A percentile compares a stretch with the other conserved stretches of the same genome.
Conservation (phyloP, 1,140 invertebrate species). For the Neodiprion fabricii region DNA sequence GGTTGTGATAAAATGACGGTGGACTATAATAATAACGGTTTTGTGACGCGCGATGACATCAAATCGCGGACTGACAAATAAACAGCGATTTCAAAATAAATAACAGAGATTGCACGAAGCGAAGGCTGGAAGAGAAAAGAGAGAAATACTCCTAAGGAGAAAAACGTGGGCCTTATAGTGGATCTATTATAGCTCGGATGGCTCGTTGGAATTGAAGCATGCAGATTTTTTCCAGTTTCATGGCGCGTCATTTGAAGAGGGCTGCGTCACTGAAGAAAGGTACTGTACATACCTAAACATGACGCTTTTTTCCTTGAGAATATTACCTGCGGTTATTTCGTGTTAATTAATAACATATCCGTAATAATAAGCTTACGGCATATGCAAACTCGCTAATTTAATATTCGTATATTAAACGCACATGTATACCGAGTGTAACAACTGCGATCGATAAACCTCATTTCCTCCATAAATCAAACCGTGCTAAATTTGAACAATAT, state of each 20-base stretch:
- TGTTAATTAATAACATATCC: background rate
- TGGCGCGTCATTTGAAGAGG: conserved; percentile 47
- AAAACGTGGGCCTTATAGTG: background rate
- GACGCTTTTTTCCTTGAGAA: background rate
- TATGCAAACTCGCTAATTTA: background rate
- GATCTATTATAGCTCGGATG: background rate
- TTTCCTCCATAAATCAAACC: too few species aligned
- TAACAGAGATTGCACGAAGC: too few species aligned
- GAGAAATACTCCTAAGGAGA: background rate
- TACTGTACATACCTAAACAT: conserved; percentile 22
- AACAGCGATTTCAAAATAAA: too few species aligned
- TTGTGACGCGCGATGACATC: too few species aligned
- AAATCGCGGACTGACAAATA: too few species aligned
- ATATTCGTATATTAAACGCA: background rate
- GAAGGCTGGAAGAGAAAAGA: background rate
- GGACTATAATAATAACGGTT: too few species aligned
- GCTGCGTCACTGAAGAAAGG: conserved; percentile 50
- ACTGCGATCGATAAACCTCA: background rate
- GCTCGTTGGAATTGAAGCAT: conserved; percentile 32
- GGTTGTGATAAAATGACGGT: too few species aligned
- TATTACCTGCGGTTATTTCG: background rate
- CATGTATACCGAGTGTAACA: background rate
- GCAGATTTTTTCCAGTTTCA: conserved; percentile 50
- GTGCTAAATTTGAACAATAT: too few species aligned
- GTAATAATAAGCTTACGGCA: background rate